Base-by-base conservation (phyloP, 2,888 invertebrate species). In the Aspidiotus destructor region DNA sequence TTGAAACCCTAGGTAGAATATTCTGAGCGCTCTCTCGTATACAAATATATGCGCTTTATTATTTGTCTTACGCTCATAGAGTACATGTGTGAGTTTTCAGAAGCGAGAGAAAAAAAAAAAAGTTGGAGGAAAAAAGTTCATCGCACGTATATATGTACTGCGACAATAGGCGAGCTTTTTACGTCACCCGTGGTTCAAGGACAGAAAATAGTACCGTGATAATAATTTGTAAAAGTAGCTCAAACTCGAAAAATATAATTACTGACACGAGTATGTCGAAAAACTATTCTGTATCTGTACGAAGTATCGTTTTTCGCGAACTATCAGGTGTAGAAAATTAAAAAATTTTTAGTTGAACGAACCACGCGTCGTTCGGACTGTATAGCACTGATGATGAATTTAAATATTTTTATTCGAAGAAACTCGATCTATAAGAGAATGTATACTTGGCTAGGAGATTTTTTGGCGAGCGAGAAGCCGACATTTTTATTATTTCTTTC, bases 101-200 rank as follows among this genome's bases (percentile, higher is more conserved):
- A 28, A 28, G 28, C 28, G 28, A 28, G 28, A 28, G 28, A 28
- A 5, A 28, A 28, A 28, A 13, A 11, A n/a, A 48, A 48, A 48
- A 48, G 48, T n/a, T 48, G 48, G 48, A 28, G 48, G 48, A 48
- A n/a, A 28, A 40, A 58, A 58, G 58, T 58, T 58, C 58, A 58
- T 58, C 58, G 58, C 16, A 28, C 58, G 17, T 16, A 40, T 28
- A 5, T 28, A 28, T 28, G 28, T 28, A 28, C 28, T 3, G 28
- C 13, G 40, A 13, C 40, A 13, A 58, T 28, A 58, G 58, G 28
- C 58, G 58, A 58, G 58, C 58, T 58, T 58, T 58, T 58, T 58
- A 10, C 58, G 16, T 58, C 58, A 28, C 58, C 16, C 28, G 16
- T 28, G 40, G 58, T 58, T 58, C 58, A 58, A 58, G 58, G 58